Evolutionary conservation across 2,113 vertebrate species (phyloP).

Genomic region (Poecilia latipinna): DNA sequence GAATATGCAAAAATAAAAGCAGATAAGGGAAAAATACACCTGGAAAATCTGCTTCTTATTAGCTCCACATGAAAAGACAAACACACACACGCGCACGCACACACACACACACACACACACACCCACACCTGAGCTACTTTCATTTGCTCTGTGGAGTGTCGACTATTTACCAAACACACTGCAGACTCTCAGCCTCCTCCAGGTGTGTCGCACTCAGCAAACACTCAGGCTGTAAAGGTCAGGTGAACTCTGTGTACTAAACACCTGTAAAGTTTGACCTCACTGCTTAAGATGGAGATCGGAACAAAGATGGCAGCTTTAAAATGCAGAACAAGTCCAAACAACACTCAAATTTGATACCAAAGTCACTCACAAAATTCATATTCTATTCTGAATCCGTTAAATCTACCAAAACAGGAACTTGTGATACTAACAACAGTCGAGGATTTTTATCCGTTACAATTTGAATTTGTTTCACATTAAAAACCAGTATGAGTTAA

Average conservation of each 20-base stretch:
- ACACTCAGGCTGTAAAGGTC: not conserved
- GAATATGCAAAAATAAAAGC: not conserved
- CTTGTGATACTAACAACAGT: too few species aligned
- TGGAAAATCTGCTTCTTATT: not conserved
- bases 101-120: not conserved
- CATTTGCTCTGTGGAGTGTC: slow-evolving; percentile 24
- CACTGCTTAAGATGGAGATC: not conserved
- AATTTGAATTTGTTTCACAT: too few species aligned
- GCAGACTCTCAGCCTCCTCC: slow-evolving; percentile 19
- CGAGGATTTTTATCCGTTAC: too few species aligned
- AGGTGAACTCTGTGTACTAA: not conserved
- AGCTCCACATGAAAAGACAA: not conserved
- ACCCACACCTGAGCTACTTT: not conserved
- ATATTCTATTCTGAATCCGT: too few species aligned
- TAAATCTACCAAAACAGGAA: too few species aligned
- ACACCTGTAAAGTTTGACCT: not conserved
- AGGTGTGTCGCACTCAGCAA: slow-evolving; percentile 8
- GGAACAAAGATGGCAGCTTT: not conserved
- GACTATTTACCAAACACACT: slow-evolving; percentile 47
- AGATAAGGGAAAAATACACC: not conserved
- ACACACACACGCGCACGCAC: not conserved
- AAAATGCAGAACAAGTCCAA: not conserved
- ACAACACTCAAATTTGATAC: not conserved
- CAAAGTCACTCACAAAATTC: too few species aligned
- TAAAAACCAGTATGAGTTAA: too few species aligned